phyloP scores from a whole-genome alignment of 2,113 vertebrate species.

The Cryptotis parvus region DNA sequence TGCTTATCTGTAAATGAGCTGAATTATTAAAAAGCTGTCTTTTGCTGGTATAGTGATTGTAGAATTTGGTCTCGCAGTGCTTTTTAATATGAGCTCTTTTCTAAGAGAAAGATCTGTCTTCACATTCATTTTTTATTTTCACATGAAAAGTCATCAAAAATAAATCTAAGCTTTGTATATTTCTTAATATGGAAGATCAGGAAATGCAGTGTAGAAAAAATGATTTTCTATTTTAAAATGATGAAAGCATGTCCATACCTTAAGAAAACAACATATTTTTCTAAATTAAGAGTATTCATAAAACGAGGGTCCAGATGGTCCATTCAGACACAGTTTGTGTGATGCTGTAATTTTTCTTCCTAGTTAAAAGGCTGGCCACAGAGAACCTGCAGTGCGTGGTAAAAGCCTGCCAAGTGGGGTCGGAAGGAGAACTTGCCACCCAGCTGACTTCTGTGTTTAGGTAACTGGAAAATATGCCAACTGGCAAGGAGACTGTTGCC shows the following conservation, averaged over 20 bases:
- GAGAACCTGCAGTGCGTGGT: constrained; percentile 93
- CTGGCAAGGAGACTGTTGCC: constrained; percentile 82
- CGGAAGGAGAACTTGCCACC: constrained; percentile 87
- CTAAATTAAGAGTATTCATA: constrained; percentile 78
- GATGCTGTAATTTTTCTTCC: constrained; percentile 83
- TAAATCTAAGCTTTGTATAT: constrained; percentile 40
- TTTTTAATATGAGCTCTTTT: constrained; percentile 40
- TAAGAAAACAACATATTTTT: constrained; percentile 77
- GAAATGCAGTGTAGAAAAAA: constrained; percentile 46
- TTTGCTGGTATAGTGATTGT: not conserved
- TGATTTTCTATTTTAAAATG: constrained; percentile 68
- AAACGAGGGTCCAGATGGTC: constrained; percentile 85
- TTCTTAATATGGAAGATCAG: constrained; percentile 29
- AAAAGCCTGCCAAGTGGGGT: constrained; percentile 90
- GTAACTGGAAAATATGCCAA: constrained; percentile 89
- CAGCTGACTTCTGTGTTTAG: constrained; percentile 92
- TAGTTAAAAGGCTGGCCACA: constrained; percentile 94
- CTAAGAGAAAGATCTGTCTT: constrained; percentile 11
- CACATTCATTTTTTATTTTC: not conserved
- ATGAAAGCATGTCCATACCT: constrained; percentile 64
- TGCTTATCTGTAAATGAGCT: constrained; percentile 1
- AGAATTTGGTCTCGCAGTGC: not conserved
- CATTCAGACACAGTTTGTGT: constrained; percentile 83
- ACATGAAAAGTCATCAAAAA: constrained; percentile 43
- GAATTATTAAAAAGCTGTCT: constrained; percentile 37